Percentiles rank a stretch among this genome's conserved stretches.
These are phyloP conservation scores for Oscheius onirici DNA, from an alignment of 2,888 invertebrate species.

Conservation along the genomic window DNA sequence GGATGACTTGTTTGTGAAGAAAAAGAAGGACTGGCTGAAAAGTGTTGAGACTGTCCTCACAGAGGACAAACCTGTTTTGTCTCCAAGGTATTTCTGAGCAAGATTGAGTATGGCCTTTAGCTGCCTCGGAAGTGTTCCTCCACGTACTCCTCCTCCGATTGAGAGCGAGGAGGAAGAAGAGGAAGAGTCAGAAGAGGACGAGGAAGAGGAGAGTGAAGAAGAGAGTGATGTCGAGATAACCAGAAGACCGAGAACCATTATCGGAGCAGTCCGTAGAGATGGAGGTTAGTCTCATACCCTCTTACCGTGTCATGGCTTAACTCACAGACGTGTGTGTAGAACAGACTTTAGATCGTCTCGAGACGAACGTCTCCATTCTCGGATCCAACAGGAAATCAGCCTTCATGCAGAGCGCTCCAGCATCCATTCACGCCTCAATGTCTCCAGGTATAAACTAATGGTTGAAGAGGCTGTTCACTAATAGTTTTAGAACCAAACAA, in stretches of 20 bases:
- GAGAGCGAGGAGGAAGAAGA: conserved; percentile 56
- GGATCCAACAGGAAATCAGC: conserved; percentile 9
- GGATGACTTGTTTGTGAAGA: conserved; percentile 35
- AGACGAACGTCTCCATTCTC: conserved; percentile 11
- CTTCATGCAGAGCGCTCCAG: conserved; percentile 33
- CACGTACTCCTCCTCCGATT: conserved; percentile 59
- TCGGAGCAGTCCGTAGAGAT: conserved; percentile 45
- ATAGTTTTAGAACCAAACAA: conserved; percentile 41
- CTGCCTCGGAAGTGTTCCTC: conserved; percentile 59
- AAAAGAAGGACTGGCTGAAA: conserved; percentile 35
- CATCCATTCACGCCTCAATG: conserved; percentile 33
- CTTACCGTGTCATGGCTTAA: background rate
- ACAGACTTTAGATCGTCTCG: conserved; percentile 21
- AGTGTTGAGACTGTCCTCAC: conserved; percentile 7
- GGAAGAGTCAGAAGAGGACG: conserved; percentile 57
- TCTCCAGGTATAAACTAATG: conserved; percentile 21
- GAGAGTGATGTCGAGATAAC: conserved; percentile 47
- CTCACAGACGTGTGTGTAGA: background rate
- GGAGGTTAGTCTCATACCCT: conserved; percentile 39
- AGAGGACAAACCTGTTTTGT: conserved; percentile 8
- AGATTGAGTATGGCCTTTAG: conserved; percentile 40
- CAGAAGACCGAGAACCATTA: conserved; percentile 39
- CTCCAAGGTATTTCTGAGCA: conserved; percentile 24
- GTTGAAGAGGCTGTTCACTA: background rate
- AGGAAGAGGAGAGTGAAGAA: conserved; percentile 40